A percentile compares a stretch with the other conserved stretches of the same genome.
phyloP scores from a whole-genome alignment of 2,888 invertebrate species.

The Lepidocyrtinus sp. region DNA sequence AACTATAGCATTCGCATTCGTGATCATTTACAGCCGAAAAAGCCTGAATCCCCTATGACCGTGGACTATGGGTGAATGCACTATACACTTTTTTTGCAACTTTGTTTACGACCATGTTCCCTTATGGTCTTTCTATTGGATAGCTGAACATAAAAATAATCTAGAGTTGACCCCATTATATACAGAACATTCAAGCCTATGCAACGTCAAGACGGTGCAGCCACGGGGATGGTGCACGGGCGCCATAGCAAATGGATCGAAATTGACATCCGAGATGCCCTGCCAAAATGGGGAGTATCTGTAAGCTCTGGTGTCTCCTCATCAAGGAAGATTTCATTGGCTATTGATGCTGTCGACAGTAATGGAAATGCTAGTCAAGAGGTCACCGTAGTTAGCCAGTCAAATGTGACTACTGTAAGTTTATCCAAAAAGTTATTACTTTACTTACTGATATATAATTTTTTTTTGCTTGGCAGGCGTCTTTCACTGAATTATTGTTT shows the following conservation, averaged over 20 bases:
- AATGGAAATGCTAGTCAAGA: conserved; percentile 61
- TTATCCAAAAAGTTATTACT: conserved; percentile 8
- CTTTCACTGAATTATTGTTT: no score
- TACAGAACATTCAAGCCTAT: conserved; percentile 63
- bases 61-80: conserved; percentile 65
- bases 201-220: conserved; percentile 38
- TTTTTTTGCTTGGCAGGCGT: conserved; percentile 32
- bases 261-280: conserved; percentile 66
- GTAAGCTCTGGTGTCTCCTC: conserved; percentile 53
- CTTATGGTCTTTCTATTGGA: no score
- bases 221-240: conserved; percentile 33
- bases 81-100: background rate
- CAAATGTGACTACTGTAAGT: conserved; percentile 68
- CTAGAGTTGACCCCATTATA: no score
- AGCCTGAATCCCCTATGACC: conserved; percentile 64
- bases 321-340: conserved; percentile 68
- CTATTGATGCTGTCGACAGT: conserved; percentile 66
- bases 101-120: no score
- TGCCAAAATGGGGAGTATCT: conserved; percentile 63
- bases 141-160: no score
- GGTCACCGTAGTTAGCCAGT: conserved; percentile 63
- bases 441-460: background rate
- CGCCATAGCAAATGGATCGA: conserved; percentile 67
- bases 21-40: conserved; percentile 59
- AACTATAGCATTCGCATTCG: conserved; percentile 64